Conservation (phyloP, 2,888 invertebrate genomes). For the Galeopsomyia nigrocyanea region DNA sequence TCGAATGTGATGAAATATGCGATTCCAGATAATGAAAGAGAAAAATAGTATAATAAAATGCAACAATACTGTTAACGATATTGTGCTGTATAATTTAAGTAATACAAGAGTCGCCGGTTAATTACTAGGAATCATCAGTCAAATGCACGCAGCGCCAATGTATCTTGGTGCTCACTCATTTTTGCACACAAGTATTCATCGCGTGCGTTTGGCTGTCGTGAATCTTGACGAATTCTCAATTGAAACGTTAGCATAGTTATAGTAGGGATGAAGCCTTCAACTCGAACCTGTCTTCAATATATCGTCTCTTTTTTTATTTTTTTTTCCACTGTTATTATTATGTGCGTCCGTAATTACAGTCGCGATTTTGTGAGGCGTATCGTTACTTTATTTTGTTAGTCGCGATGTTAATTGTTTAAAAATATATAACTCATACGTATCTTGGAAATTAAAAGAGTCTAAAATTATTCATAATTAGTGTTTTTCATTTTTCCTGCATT, state of each 20-base stretch:
- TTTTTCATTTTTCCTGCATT: no score
- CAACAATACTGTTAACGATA: constrained; percentile 33
- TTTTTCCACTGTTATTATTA: constrained; percentile 37
- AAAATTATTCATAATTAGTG: no score
- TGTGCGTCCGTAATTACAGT: constrained; percentile 19
- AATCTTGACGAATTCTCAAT: constrained; percentile 29
- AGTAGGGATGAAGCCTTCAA: constrained; percentile 14
- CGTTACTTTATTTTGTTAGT: constrained; percentile 35
- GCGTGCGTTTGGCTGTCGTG: constrained; percentile 10
- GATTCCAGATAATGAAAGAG: constrained; percentile 35
- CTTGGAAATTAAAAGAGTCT: background rate
- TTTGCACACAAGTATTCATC: constrained; percentile 30
- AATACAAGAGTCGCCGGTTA: constrained; percentile 18
- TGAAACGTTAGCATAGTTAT: constrained; percentile 25
- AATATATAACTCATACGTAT: constrained; percentile 4
- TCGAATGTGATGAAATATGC: constrained; percentile 40
- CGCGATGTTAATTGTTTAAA: constrained; percentile 11
- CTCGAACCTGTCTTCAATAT: constrained; percentile 20
- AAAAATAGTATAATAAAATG: constrained; percentile 30
- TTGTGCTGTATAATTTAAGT: constrained; percentile 25
- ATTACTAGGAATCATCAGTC: constrained; percentile 7
- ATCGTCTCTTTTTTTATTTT: constrained; percentile 11
- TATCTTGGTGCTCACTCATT: constrained; percentile 26
- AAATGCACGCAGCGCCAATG: constrained; percentile 25
- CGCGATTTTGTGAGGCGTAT: constrained; percentile 15